phyloP scores from a whole-genome alignment of 1,140 invertebrate species.

The Drosophila tristis region DNA sequence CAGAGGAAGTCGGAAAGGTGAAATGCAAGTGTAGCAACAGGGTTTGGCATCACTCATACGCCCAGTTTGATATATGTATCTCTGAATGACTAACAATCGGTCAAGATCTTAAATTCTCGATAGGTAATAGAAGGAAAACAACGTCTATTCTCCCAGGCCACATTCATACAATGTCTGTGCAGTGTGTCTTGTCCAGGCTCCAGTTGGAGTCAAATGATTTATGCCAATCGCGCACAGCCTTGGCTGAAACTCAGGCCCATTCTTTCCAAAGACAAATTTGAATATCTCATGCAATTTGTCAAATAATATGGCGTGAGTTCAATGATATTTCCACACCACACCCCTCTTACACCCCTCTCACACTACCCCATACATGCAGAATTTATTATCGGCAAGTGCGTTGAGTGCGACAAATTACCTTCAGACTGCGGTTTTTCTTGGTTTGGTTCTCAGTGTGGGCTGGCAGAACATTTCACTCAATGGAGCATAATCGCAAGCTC shows the following conservation, averaged over 20 bases:
- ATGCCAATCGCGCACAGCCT: slow-evolving; percentile 54
- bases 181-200: slow-evolving; percentile 20
- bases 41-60: slow-evolving; percentile 17
- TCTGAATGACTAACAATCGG: slow-evolving; percentile 20
- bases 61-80: not conserved
- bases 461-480: slow-evolving; percentile 34
- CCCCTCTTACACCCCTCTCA: not conserved
- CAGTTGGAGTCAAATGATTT: slow-evolving; percentile 56
- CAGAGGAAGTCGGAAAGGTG: slow-evolving; percentile 36
- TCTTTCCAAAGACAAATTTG: slow-evolving; percentile 54
- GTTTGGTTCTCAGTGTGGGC: slow-evolving; percentile 1
- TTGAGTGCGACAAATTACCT: slow-evolving; percentile 42
- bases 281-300: slow-evolving; percentile 74
- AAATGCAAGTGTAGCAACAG: slow-evolving; percentile 5
- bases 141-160: slow-evolving; percentile 26
- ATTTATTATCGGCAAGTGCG: slow-evolving; percentile 69
- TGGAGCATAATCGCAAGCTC: slow-evolving; percentile 52
- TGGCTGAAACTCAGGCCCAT: slow-evolving; percentile 53
- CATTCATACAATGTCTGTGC: slow-evolving; percentile 29
- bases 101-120: slow-evolving; percentile 18
- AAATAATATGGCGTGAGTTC: slow-evolving; percentile 28
- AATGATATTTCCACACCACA: slow-evolving; percentile 22
- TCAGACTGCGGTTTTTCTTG: slow-evolving; percentile 34
- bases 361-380: slow-evolving; percentile 11
- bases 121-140: slow-evolving; percentile 37